These are phyloP conservation scores for Agelaius tricolor DNA, from an alignment of 2,113 vertebrate genomes.

Conservation along the genomic window DNA sequence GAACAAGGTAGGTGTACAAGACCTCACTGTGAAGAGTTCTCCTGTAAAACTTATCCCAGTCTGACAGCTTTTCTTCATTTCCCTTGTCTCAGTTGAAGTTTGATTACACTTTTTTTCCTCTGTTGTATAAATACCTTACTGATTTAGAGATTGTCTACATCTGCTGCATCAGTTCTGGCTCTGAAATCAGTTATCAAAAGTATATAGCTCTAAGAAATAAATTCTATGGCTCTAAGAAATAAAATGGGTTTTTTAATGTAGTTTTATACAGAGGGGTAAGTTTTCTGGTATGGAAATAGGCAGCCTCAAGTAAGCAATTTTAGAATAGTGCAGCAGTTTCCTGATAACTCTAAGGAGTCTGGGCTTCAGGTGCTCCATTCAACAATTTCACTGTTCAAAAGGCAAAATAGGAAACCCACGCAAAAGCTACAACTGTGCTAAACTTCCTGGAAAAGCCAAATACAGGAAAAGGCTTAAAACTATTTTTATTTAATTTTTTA, in stretches of 20 bases:
- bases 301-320: neutral
- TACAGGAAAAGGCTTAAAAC: neutral
- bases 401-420: neutral
- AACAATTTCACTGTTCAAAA: neutral
- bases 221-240: neutral
- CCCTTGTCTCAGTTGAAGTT: neutral
- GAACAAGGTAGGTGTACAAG: neutral
- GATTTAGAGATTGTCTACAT: neutral
- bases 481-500: neutral
- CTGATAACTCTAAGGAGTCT: neutral
- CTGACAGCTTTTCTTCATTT: neutral
- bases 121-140: neutral
- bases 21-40: neutral
- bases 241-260: neutral
- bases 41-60: neutral
- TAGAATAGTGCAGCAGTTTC: neutral
- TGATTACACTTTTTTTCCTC: neutral
- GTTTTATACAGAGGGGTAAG: neutral
- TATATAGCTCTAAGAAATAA: neutral
- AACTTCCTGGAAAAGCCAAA: constrained; percentile 29
- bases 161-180: neutral
- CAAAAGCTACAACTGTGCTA: neutral
- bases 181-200: neutral
- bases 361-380: neutral
- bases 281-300: neutral